Conservation (phyloP, 2,888 invertebrate genomes). For the Cephus runcator region DNA sequence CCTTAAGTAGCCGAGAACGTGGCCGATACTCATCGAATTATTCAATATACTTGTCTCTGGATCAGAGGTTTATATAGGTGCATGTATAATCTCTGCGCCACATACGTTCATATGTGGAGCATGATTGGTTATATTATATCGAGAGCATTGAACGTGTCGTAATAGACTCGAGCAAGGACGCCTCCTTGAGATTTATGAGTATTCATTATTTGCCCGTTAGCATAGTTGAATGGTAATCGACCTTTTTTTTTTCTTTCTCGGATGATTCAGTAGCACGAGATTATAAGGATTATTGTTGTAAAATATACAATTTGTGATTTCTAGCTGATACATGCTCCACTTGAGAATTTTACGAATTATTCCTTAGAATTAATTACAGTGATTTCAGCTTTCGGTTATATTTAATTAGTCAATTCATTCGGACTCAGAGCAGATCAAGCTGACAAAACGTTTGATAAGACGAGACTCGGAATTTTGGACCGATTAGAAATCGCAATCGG, state of each 20-base stretch:
- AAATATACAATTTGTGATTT: neutral
- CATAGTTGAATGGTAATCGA: neutral
- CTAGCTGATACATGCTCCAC: neutral
- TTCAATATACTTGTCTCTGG: neutral
- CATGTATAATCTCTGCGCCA: neutral
- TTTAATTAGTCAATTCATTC: neutral
- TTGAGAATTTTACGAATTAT: neutral
- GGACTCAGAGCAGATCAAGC: neutral
- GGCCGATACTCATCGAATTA: neutral
- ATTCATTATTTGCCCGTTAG: neutral
- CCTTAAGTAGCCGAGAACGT: neutral
- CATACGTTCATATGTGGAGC: neutral
- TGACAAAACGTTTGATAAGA: neutral
- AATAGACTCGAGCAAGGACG: neutral
- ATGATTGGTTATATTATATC: neutral
- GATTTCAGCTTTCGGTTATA: neutral
- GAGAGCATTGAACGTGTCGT: neutral
- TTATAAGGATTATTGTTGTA: neutral
- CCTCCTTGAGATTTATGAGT: neutral
- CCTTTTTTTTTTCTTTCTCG: neutral
- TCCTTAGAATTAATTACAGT: neutral
- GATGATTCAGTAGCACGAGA: neutral
- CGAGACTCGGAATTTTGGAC: neutral
- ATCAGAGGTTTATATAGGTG: neutral
- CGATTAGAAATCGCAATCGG: neutral